Base-by-base conservation (phyloP, 2,113 vertebrate genomes). In the Lepus timidus region DNA sequence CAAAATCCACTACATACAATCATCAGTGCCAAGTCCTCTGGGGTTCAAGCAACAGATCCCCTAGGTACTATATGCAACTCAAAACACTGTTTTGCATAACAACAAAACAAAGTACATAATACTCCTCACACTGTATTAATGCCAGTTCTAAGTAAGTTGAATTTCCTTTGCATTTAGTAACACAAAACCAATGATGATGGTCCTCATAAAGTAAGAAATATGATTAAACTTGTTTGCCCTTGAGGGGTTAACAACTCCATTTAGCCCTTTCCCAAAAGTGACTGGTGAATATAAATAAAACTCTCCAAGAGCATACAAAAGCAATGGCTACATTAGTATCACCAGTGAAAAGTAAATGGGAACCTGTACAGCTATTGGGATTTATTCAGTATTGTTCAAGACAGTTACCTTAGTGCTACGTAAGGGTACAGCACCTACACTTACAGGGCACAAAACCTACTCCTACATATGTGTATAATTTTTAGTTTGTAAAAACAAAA, bases 161-260 rank as follows among this genome's bases (percentile, higher is more conserved):
- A 64, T 71, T 83, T 91, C 33, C 71, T 94, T 58, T 80, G 36
- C 27, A 93, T 70, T 93, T 92, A 79, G 17, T 58, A 85, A 90
- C 49, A 87, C 11, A 19, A 75, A 80, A 83, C 51, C 31, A 73
- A 11, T 20, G 64, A 95, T 62, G 55, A 85, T 0, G 64, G 12
- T 29, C 20, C 4, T 55, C 52, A 39, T 23, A 73, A 68, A 88
- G n/a, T 33, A 90, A 61, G 36, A 6, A 84, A 4, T 62, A 44
- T 6, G 23, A 80, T 67, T 74, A 86, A 55, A 68, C 58, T 94
- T 81, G 33, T 74, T 36, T 80, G 23, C 11, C 61, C 33, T 12
- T 23, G 49, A 64, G 5, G 71, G n/a, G 73, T n/a, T 90, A 65
- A 8, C 44, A 93, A 23, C 6, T 64, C 19, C 27, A 73, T 14